Percentiles rank a stretch among this genome's conserved stretches.
Conservation (phyloP, 2,888 invertebrate species). For the Ischnura elegans region DNA sequence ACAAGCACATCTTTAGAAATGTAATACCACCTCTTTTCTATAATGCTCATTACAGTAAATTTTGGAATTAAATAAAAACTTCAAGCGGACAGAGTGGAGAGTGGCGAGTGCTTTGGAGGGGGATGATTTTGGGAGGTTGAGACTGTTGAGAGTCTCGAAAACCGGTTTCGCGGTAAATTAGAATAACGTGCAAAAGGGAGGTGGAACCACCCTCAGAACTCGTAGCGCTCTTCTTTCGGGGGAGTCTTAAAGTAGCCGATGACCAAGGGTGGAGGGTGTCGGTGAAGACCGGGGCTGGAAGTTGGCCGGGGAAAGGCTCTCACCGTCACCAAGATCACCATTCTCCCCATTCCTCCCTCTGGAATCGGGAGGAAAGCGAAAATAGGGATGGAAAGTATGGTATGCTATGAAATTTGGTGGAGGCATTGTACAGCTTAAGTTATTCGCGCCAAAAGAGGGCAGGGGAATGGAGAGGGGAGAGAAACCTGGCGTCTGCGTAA, state of each 20-base stretch:
- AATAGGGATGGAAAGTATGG: too few relatives aligned
- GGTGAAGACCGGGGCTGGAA: neutral
- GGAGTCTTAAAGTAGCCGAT: neutral
- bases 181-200: constrained; percentile 5
- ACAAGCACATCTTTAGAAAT: too few relatives aligned
- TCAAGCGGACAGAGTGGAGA: neutral
- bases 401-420: too few relatives aligned
- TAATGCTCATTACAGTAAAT: too few relatives aligned
- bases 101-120: neutral
- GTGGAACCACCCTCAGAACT: neutral
- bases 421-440: too few relatives aligned
- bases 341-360: neutral
- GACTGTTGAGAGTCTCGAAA: neutral
- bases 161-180: constrained; percentile 57
- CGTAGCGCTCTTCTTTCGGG: neutral
- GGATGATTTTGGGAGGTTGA: neutral
- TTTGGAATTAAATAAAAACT: neutral
- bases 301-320: neutral
- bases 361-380: neutral
- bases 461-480: too few relatives aligned
- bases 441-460: too few relatives aligned
- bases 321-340: neutral
- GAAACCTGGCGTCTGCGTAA: too few relatives aligned
- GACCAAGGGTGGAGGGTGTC: neutral
- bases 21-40: too few relatives aligned